A percentile compares a stretch with the other conserved stretches of the same genome.
These are phyloP conservation scores for Sinopyrophorus schimmeli DNA, from an alignment of 2,888 invertebrate species.

Conservation along the genomic window DNA sequence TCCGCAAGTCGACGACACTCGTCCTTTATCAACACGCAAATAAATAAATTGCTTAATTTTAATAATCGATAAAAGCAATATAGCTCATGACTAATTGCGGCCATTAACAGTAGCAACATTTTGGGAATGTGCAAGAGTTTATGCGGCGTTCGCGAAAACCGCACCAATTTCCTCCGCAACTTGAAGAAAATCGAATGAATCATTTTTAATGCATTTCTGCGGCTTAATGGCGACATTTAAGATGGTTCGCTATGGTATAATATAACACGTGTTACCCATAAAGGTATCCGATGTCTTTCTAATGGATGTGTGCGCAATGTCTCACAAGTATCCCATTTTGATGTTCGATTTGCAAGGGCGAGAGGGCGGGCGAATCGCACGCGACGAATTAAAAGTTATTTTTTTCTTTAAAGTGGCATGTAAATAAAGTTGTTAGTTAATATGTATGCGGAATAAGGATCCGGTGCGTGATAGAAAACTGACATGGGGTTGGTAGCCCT, in stretches of 20 bases:
- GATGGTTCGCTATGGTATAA: constrained; percentile 21
- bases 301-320: constrained; percentile 33
- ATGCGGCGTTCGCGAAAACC: too few species aligned
- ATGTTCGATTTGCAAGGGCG: constrained; percentile 5
- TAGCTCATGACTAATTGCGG: too few species aligned
- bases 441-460: constrained; percentile 31
- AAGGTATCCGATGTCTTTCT: constrained; percentile 29
- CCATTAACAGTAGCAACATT: too few species aligned
- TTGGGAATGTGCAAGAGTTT: too few species aligned
- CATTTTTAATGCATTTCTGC: constrained; percentile 24
- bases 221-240: constrained; percentile 17
- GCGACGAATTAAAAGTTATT: not conserved
- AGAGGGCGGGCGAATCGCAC: not conserved
- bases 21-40: too few species aligned
- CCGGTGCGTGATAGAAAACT: constrained; percentile 18
- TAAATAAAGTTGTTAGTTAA: constrained; percentile 33
- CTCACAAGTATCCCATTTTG: constrained; percentile 32
- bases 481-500: constrained; percentile 24
- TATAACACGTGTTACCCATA: constrained; percentile 29
- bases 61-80: too few species aligned
- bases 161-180: too few species aligned
- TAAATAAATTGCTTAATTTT: too few species aligned
- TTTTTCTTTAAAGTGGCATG: not conserved
- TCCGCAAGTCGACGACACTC: too few species aligned
- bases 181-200: constrained; percentile 22